Base-by-base conservation (phyloP, 2,113 vertebrate species). In the Petaurus breviceps region DNA sequence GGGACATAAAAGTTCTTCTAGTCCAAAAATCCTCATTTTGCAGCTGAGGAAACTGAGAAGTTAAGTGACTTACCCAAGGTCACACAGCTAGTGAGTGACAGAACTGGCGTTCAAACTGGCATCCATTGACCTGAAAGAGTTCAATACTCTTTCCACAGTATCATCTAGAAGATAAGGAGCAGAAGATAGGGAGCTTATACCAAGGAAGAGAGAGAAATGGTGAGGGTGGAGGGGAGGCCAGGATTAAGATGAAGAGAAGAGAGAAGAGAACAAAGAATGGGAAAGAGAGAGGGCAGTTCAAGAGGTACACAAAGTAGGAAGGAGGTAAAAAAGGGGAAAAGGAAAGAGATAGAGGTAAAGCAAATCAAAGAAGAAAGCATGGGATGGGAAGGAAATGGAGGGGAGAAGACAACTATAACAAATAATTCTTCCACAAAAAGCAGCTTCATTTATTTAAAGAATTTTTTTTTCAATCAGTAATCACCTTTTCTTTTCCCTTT, bases 131-230 rank as follows among this genome's bases (percentile, higher is more conserved):
- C 37, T 84, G 68, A 84, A 84, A 84, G 68, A 84, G 68, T 84
- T 84, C 37, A n/a, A 84, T 5, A 43, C 68, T 84, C 25, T 57
- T 57, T 28, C 37, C n/a, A n/a, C 7, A 43, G 68, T 43, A 43
- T 16, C 8, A 19, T 84, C 8, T 84, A 23, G 16, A 84, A 77
- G 54, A 19, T 23, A 43, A 23, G 28, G 53, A 23, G 43, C 31
- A 68, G 57, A 55, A 14, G 46, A 26, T 10, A 14, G 43, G 16
- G 55, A 51, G 53, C 31, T n/a, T 22, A 43, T 77, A 43, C 3
- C 0, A 0, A 22, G 8, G 28, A 0, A n/a, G 92, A 14, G 12
- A 49, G 3, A 25, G 24, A 90, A 90, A 12, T 0, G 1, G 22
- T 55, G 43, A 52, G n/a, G n/a, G 16, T 22, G 54, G 31, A 22